Evolutionary conservation across 2,888 invertebrate genomes (phyloP), one percentile per base, ranked within the genome.

Genomic region (Microctonus aethiopoides): DNA sequence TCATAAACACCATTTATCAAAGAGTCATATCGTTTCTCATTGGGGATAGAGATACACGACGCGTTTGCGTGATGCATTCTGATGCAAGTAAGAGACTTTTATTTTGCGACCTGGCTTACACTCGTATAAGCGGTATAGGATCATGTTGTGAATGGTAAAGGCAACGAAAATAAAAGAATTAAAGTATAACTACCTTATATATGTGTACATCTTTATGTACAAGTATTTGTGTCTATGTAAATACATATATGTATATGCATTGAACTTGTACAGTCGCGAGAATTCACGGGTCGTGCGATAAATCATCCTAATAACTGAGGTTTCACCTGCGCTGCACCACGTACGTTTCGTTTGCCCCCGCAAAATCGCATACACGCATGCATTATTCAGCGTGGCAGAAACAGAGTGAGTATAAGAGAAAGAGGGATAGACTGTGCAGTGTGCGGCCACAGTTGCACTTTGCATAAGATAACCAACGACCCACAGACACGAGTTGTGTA

Each of bases 281-380:
- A 78, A 76, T 75, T 76, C 74, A 72, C 74, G 77, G 77, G 81
- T 62, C 52, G 54, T 26, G 6, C 61, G 34, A 68, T 84, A 83
- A 84, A 84, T 83, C 83, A 84, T 83, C 73, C 79, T 78, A 80
- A 84, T 82, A 83, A 81, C 83, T 75, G 75, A 75, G 80, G 80
- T 81, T 84, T 78, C 84, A 84, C 81, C 83, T 84, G 84, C 81
- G 77, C n/a, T n/a, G n/a, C 63, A 57, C 63, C 52, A 67, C 68
- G 67, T 77, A 71, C 75, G 74, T 79, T 79, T 79, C 77, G 77
- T 78, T 80, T 76, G 80, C 73, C 72, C 78, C 77, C 75, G 74
- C 69, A 76, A 79, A 83, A 80, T 79, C 80, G 77, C 77, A 84
- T 72, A 73, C 75, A 72, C 70, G 70, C 65, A 61, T 84, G 83